These are phyloP conservation scores for Canis aureus DNA, from an alignment of 2,113 vertebrate genomes.

Conservation along the genomic window DNA sequence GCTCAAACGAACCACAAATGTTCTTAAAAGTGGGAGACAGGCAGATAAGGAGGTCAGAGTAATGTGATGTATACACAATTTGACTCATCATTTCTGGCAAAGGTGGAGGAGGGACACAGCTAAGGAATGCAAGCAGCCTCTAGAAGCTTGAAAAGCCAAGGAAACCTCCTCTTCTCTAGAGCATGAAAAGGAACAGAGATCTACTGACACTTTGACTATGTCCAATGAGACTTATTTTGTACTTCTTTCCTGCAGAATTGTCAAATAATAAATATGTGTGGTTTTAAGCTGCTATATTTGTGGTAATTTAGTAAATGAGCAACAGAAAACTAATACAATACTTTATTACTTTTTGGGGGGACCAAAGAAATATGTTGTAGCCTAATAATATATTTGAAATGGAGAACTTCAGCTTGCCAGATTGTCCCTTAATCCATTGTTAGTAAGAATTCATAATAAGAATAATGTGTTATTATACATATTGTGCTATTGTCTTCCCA, in stretches of 20 bases:
- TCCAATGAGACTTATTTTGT: neutral
- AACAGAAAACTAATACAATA: neutral
- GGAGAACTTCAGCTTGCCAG: neutral
- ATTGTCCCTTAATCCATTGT: neutral
- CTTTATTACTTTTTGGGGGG: neutral
- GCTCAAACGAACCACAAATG: neutral
- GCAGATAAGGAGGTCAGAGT: neutral
- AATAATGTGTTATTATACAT: neutral
- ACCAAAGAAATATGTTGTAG: neutral
- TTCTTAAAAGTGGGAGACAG: neutral
- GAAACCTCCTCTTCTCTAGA: neutral
- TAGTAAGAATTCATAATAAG: neutral
- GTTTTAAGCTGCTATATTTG: neutral
- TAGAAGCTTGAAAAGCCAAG: neutral
- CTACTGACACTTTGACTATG: neutral
- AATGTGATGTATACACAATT: neutral
- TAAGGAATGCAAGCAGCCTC: neutral
- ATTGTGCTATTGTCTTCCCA: neutral
- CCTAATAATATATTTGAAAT: neutral
- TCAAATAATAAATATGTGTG: neutral
- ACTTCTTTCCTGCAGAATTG: neutral
- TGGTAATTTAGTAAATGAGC: neutral
- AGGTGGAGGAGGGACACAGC: neutral
- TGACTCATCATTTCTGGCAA: neutral
- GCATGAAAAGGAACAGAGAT: neutral